Conservation (phyloP, 2,113 vertebrate genomes). For the Triplophysa siluroides region DNA sequence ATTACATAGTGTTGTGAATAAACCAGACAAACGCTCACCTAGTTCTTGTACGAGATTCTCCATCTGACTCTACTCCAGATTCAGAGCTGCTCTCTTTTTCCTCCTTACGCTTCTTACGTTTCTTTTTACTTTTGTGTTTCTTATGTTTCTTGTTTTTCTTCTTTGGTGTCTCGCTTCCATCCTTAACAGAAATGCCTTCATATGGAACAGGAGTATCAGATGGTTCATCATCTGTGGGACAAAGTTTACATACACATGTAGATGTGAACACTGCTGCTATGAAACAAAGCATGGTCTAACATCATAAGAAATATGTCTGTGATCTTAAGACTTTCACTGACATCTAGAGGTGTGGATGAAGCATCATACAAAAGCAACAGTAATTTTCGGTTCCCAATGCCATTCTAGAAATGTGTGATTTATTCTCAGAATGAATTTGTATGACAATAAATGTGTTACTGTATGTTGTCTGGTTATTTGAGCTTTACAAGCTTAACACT, state of each 20-base stretch:
- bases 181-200: conserved; percentile 76
- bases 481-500: no score
- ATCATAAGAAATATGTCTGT: not conserved
- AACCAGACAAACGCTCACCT: conserved; percentile 60
- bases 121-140: conserved; percentile 98
- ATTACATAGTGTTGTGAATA: not conserved
- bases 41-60: conserved; percentile 76
- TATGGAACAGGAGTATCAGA: conserved; percentile 56
- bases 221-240: conserved; percentile 66
- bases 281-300: not conserved
- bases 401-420: no score
- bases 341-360: no score
- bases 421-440: no score
- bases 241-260: not conserved
- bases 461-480: no score
- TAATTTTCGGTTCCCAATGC: no score
- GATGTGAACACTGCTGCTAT: no score
- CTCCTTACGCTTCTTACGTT: conserved; percentile 90
- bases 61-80: conserved; percentile 76
- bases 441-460: no score
- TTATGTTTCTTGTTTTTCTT: conserved; percentile 96
- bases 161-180: conserved; percentile 78
- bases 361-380: no score
- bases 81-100: conserved; percentile 86
- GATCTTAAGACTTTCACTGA: no score